These are phyloP conservation scores for Aphidius colemani DNA, from an alignment of 2,888 invertebrate species.

Conservation along the genomic window DNA sequence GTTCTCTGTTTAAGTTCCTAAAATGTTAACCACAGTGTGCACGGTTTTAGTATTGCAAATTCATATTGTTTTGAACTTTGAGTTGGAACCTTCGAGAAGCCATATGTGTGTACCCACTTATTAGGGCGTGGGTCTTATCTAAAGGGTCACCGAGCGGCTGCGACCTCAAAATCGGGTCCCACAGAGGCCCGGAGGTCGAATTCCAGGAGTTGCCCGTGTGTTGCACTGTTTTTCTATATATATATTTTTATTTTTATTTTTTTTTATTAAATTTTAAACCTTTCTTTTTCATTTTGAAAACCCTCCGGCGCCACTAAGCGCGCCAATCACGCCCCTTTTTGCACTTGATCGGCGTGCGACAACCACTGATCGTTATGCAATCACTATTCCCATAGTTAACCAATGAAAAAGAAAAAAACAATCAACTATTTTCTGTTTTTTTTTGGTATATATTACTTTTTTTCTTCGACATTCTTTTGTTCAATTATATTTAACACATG, in stretches of 20 bases:
- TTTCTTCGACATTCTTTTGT: not conserved
- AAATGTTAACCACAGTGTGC: constrained; percentile 53
- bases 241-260: constrained; percentile 27
- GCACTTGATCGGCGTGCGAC: not conserved
- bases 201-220: constrained; percentile 47
- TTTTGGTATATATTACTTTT: constrained; percentile 17
- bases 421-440: too few relatives aligned
- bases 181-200: constrained; percentile 43
- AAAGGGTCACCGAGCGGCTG: constrained; percentile 55
- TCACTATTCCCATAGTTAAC: not conserved
- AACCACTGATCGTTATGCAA: not conserved
- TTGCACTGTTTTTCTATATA: constrained; percentile 26
- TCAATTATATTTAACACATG: not conserved
- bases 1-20: constrained; percentile 30
- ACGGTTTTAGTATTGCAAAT: constrained; percentile 33
- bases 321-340: constrained; percentile 19
- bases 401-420: not conserved
- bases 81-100: not conserved
- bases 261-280: constrained; percentile 19
- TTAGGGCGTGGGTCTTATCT: constrained; percentile 61
- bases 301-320: constrained; percentile 20
- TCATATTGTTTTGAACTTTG: constrained; percentile 30
- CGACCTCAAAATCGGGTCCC: constrained; percentile 37
- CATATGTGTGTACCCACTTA: constrained; percentile 55
- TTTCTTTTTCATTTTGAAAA: not conserved